These are phyloP conservation scores for Melipona bicolor DNA, from an alignment of 2,888 invertebrate species.

Conservation along the genomic window DNA sequence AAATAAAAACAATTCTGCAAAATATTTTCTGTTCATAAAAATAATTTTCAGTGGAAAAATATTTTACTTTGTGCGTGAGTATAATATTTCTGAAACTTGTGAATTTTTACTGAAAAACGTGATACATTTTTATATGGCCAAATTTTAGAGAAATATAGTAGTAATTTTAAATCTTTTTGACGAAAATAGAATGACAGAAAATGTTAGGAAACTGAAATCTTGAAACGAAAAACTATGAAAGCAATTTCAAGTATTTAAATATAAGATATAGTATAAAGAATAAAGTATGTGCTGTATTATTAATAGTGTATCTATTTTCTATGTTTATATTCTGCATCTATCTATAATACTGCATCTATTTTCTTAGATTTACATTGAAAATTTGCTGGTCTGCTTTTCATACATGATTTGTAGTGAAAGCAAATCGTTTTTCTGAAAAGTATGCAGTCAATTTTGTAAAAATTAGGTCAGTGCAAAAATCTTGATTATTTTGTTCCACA, in stretches of 20 bases:
- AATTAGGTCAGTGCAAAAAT: constrained; percentile 1
- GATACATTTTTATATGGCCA: background rate
- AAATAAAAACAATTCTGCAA: background rate
- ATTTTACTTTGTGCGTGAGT: too few species aligned
- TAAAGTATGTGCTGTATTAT: background rate
- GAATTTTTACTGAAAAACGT: background rate
- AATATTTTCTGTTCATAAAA: too few species aligned
- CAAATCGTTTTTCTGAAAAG: constrained; percentile 3
- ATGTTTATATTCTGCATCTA: too few species aligned
- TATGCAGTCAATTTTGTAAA: constrained; percentile 8
- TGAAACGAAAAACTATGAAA: background rate
- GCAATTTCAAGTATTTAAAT: background rate
- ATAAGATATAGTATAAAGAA: background rate
- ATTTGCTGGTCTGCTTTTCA: background rate
- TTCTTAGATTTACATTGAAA: background rate
- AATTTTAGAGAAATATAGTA: background rate
- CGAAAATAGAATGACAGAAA: background rate
- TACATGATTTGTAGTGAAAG: constrained; percentile 25
- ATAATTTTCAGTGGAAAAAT: too few species aligned
- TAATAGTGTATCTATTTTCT: background rate
- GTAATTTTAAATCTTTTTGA: background rate
- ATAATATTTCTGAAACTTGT: background rate
- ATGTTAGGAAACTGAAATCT: background rate
- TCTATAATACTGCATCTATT: background rate
- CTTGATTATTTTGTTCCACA: constrained; percentile 1